These are phyloP conservation scores for Salvelinus namaycush DNA, from an alignment of 2,113 vertebrate species.

Conservation along the genomic window DNA sequence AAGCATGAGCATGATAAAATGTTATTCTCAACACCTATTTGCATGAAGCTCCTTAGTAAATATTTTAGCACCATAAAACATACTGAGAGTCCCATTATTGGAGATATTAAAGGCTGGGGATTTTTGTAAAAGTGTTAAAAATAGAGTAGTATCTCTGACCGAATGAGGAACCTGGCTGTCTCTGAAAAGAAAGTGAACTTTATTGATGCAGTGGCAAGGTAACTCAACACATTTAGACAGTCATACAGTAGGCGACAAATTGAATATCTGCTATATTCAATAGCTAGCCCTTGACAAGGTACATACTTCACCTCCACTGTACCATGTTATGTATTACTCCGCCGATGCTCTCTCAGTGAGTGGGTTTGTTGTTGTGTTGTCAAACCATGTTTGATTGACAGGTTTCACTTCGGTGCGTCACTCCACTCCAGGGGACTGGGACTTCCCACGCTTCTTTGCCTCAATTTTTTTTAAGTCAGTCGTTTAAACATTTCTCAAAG, in stretches of 20 bases:
- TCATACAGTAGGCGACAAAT: no score
- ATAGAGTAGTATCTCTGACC: neutral
- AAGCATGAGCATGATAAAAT: neutral
- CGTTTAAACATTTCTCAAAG: neutral
- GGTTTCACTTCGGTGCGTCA: conserved; percentile 24
- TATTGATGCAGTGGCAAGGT: neutral
- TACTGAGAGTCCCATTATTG: neutral
- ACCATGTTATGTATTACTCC: neutral
- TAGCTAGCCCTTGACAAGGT: no score
- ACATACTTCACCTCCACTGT: no score
- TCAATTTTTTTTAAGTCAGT: neutral
- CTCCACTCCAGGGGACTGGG: conserved; percentile 16
- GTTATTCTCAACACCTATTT: conserved; percentile 1
- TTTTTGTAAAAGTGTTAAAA: neutral
- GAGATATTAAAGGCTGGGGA: neutral
- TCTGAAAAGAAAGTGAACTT: neutral
- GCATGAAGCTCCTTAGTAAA: neutral
- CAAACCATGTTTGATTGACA: conserved; percentile 11
- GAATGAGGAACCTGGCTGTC: neutral
- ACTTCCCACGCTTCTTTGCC: conserved; percentile 12
- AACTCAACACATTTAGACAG: no score
- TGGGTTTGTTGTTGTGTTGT: conserved; percentile 13
- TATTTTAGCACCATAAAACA: conserved; percentile 3
- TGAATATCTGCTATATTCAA: no score
- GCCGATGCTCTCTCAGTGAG: conserved; percentile 14